Evolutionary conservation across 1,140 invertebrate species (phyloP).

Genomic region (Pteromalus puparum): DNA sequence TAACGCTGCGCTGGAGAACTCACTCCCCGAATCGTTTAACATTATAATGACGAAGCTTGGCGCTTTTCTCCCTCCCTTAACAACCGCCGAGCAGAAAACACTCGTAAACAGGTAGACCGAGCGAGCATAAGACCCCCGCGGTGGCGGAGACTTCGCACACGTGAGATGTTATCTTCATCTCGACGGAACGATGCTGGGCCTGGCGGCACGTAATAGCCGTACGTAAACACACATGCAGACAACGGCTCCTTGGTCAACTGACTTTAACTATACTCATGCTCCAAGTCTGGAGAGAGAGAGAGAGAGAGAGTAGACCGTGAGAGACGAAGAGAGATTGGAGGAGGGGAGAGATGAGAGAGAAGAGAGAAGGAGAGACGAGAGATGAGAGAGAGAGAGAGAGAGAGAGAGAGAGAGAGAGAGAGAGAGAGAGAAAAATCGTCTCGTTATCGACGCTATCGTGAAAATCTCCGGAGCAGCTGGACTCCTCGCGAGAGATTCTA

Average conservation of each 20-base stretch:
- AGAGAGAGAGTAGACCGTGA: too few species aligned
- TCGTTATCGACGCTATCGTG: slow-evolving; percentile 22
- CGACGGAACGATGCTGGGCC: background rate
- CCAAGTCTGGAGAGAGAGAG: background rate
- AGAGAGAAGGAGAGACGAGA: too few species aligned
- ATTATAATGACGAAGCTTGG: slow-evolving; percentile 57
- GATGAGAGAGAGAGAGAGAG: too few species aligned
- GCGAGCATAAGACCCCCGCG: slow-evolving; percentile 58
- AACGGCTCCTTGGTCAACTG: slow-evolving; percentile 5
- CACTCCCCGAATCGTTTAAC: slow-evolving; percentile 58
- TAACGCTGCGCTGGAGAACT: background rate
- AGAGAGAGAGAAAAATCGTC: slow-evolving; percentile 19
- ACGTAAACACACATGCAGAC: slow-evolving; percentile 2
- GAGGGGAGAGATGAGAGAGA: too few species aligned
- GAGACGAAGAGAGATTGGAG: too few species aligned
- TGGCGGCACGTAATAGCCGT: background rate
- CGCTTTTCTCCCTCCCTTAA: background rate
- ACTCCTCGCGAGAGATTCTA: background rate
- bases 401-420: background rate
- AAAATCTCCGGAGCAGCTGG: background rate
- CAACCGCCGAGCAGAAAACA: slow-evolving; percentile 44
- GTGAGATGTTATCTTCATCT: slow-evolving; percentile 62
- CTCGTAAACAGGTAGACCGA: slow-evolving; percentile 61
- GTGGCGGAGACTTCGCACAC: slow-evolving; percentile 53
- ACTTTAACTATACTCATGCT: background rate